Conservation (phyloP, 1,140 invertebrate species). For the Bombus superbus region DNA sequence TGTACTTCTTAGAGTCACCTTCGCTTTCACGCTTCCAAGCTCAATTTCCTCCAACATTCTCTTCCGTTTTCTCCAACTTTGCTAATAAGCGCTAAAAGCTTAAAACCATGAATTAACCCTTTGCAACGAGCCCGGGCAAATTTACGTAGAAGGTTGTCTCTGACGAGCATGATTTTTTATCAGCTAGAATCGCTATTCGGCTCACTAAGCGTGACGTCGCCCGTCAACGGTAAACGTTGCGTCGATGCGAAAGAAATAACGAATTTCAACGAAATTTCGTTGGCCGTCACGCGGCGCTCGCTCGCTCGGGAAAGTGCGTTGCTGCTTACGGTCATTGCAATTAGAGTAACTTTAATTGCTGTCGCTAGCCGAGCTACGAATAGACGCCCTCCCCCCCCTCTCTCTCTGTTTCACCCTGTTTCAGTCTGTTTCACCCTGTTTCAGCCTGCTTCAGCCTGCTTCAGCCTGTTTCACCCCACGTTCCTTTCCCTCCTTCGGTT, state of each 20-base stretch:
- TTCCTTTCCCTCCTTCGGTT: neutral
- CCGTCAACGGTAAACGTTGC: too few relatives aligned
- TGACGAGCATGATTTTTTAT: too few relatives aligned
- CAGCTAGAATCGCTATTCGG: too few relatives aligned
- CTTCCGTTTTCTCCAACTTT: too few relatives aligned
- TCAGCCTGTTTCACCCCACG: neutral
- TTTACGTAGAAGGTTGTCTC: too few relatives aligned
- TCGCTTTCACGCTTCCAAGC: too few relatives aligned
- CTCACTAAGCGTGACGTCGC: too few relatives aligned
- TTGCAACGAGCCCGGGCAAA: too few relatives aligned
- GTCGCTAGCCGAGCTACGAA: neutral
- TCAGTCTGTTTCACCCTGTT: neutral
- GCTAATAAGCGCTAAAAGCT: too few relatives aligned
- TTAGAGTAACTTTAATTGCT: slow-evolving; percentile 49
- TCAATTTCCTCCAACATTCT: too few relatives aligned
- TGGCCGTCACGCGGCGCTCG: neutral
- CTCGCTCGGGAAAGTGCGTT: neutral
- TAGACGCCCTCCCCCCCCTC: neutral
- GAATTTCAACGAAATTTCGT: slow-evolving; percentile 3
- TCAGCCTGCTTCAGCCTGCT: neutral
- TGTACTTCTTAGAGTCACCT: too few relatives aligned
- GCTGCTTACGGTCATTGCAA: slow-evolving; percentile 41
- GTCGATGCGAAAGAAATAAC: neutral
- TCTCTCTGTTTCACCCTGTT: neutral
- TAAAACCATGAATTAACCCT: too few relatives aligned